These are phyloP conservation scores for Coptotermes formosanus DNA, from an alignment of 1,140 invertebrate genomes.

Conservation along the genomic window DNA sequence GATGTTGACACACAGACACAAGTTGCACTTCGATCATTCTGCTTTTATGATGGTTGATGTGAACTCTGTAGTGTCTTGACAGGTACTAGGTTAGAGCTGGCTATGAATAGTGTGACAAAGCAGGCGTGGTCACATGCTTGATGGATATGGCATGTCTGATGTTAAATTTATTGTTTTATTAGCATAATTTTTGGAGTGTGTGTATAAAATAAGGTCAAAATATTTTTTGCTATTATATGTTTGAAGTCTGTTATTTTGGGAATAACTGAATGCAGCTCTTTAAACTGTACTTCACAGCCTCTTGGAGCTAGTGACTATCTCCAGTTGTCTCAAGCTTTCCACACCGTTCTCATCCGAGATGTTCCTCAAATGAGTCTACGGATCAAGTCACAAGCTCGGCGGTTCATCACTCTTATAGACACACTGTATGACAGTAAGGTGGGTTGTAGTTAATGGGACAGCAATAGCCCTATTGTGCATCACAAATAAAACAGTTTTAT, in stretches of 20 bases:
- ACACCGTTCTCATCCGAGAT: constrained; percentile 90
- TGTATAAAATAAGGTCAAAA: too few species aligned
- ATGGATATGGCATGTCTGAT: too few species aligned
- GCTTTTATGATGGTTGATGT: too few species aligned
- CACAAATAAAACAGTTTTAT: background rate
- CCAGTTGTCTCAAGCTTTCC: constrained; percentile 87
- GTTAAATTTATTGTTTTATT: too few species aligned
- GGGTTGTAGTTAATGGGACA: constrained; percentile 28
- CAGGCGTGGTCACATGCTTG: too few species aligned
- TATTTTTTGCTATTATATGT: too few species aligned
- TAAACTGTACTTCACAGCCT: constrained; percentile 59
- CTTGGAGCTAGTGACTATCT: constrained; percentile 93
- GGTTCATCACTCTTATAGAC: constrained; percentile 97
- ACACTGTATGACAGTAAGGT: constrained; percentile 95
- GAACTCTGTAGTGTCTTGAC: too few species aligned
- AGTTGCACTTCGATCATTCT: too few species aligned
- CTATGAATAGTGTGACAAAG: too few species aligned
- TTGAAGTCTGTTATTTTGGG: background rate
- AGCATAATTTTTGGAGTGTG: too few species aligned
- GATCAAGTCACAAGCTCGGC: constrained; percentile 78
- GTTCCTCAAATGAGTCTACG: constrained; percentile 79
- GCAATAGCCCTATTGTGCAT: background rate
- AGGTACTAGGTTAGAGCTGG: too few species aligned
- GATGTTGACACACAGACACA: too few species aligned
- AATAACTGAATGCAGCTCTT: background rate